phyloP scores from a whole-genome alignment of 1,140 invertebrate genomes.

The Cephus cinctus region DNA sequence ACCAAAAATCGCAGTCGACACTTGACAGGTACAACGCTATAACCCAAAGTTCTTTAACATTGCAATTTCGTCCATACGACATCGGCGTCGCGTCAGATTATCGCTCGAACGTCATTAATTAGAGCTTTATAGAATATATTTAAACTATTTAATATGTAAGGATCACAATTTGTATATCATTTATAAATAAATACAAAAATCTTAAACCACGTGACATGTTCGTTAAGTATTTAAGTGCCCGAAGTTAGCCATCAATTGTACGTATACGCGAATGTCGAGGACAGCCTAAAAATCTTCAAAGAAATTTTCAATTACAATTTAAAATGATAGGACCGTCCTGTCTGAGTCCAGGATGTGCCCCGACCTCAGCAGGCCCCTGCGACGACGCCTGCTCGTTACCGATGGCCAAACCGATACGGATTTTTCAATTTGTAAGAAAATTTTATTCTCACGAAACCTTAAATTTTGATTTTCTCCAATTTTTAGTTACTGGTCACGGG shows the following conservation, averaged over 20 bases:
- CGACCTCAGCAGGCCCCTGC: neutral
- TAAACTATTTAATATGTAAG: too few relatives aligned
- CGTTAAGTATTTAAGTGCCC: too few relatives aligned
- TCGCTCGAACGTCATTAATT: too few relatives aligned
- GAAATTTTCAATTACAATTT: neutral
- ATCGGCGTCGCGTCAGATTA: too few relatives aligned
- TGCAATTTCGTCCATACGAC: too few relatives aligned
- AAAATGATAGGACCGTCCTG: constrained; percentile 3
- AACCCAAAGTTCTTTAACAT: constrained; percentile 33
- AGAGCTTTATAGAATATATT: too few relatives aligned
- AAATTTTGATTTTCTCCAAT: neutral
- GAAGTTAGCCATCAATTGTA: too few relatives aligned
- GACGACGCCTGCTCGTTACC: constrained; percentile 17
- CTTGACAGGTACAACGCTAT: constrained; percentile 31
- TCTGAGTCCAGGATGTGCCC: constrained; percentile 1
- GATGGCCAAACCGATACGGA: constrained; percentile 32
- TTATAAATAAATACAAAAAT: constrained; percentile 1
- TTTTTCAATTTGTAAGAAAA: constrained; percentile 38
- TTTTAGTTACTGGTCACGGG: constrained; percentile 21
- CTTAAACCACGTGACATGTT: too few relatives aligned
- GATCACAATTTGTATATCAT: neutral
- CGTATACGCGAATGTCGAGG: too few relatives aligned
- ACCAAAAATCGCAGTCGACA: too few relatives aligned
- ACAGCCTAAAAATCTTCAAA: neutral
- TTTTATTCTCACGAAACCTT: too few relatives aligned